Evolutionary conservation across 2,888 invertebrate species (phyloP).

Genomic region (Andrena minutula): DNA sequence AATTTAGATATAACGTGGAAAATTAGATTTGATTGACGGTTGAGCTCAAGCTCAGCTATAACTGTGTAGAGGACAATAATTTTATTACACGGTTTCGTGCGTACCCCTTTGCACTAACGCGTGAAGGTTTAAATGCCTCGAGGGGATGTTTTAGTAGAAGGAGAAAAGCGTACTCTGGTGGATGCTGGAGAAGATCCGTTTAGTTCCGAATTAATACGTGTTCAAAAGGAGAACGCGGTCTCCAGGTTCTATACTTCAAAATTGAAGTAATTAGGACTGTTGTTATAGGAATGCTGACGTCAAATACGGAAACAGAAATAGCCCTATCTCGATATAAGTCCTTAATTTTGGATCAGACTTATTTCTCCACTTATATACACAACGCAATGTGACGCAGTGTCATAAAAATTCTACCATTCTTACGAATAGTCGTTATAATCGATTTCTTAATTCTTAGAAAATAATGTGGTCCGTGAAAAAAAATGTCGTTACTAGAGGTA

Average conservation of each 20-base stretch:
- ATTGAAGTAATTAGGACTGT: constrained; percentile 35
- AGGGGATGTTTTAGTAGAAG: constrained; percentile 44
- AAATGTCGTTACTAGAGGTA: too few species aligned
- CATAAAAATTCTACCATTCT: too few species aligned
- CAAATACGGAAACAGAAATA: constrained; percentile 21
- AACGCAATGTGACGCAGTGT: not conserved
- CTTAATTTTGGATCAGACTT: not conserved
- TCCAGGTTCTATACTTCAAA: not conserved
- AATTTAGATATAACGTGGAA: not conserved
- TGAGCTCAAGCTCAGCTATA: constrained; percentile 13
- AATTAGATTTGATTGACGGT: not conserved
- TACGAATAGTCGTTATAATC: too few species aligned
- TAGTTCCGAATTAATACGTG: constrained; percentile 50
- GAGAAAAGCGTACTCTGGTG: constrained; percentile 33
- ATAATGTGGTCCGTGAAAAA: not conserved
- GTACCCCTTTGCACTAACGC: constrained; percentile 38
- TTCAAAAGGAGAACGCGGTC: constrained; percentile 19
- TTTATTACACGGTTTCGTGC: constrained; percentile 41
- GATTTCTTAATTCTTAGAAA: too few species aligned
- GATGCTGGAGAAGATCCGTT: constrained; percentile 40
- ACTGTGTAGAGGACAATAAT: constrained; percentile 25
- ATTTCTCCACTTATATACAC: not conserved
- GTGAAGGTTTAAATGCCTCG: constrained; percentile 39
- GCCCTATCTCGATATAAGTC: constrained; percentile 2
- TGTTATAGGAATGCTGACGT: not conserved